These are phyloP conservation scores for Cygnus buccinator DNA, from an alignment of 2,113 vertebrate species.

Conservation along the genomic window DNA sequence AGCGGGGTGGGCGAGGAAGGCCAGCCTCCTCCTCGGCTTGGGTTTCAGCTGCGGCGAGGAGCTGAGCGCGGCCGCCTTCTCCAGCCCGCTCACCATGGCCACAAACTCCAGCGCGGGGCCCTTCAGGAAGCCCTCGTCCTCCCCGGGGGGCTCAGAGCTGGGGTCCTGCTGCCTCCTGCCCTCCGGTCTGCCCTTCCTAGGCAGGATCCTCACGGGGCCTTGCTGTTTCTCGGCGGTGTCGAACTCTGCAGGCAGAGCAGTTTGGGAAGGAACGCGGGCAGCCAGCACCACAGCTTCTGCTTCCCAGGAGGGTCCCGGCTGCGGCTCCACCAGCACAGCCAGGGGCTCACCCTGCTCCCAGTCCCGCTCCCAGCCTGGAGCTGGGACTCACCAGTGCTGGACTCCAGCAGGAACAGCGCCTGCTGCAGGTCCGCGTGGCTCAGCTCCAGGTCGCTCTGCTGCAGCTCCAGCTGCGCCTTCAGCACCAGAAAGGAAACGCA, in stretches of 20 bases:
- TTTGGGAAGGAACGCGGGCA: accelerated
- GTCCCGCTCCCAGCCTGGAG: accelerated
- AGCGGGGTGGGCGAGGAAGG: slow-evolving; percentile 76
- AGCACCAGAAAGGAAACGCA: slow-evolving; percentile 87
- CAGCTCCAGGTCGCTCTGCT: slow-evolving; percentile 80
- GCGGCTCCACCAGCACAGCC: accelerated
- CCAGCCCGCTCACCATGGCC: slow-evolving; percentile 26
- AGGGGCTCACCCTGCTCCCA: neutral
- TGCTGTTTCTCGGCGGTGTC: slow-evolving; percentile 1
- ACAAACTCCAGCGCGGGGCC: slow-evolving; percentile 67
- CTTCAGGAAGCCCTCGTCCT: slow-evolving; percentile 77
- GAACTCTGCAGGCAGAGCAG: slow-evolving; percentile 37
- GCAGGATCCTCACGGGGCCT: slow-evolving; percentile 75
- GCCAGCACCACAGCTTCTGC: neutral
- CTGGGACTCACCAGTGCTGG: slow-evolving; percentile 77
- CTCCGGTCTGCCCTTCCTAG: slow-evolving; percentile 75
- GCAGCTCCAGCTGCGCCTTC: slow-evolving; percentile 88
- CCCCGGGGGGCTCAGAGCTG: neutral
- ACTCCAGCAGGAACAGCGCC: slow-evolving; percentile 85
- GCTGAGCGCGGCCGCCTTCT: neutral
- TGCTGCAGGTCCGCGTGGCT: slow-evolving; percentile 83
- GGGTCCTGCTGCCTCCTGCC: neutral
- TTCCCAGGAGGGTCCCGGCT: neutral
- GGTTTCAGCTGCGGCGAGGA: slow-evolving; percentile 80
- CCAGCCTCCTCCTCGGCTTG: slow-evolving; percentile 57